Conservation (phyloP, 1,140 invertebrate species). For the Zaprionus kolodkinae region DNA sequence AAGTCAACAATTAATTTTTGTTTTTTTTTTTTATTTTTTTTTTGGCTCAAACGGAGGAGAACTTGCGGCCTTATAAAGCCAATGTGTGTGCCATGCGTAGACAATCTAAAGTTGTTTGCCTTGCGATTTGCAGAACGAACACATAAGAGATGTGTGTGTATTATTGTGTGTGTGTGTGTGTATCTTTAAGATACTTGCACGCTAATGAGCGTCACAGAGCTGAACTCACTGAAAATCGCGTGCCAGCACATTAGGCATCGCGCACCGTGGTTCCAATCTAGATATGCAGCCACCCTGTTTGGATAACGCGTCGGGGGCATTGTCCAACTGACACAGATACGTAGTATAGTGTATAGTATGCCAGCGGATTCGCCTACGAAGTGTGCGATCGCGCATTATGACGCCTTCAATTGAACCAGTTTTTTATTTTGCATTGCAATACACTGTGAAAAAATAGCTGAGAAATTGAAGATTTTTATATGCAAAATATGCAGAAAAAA, state of each 20-base stretch:
- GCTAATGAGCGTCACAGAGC: slow-evolving; percentile 25
- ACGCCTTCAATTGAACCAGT: slow-evolving; percentile 42
- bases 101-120: slow-evolving; percentile 16
- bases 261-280: slow-evolving; percentile 32
- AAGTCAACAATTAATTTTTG: slow-evolving; percentile 53
- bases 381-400: slow-evolving; percentile 26
- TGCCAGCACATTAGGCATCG: slow-evolving; percentile 21
- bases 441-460: neutral
- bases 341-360: slow-evolving; percentile 12
- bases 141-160: neutral
- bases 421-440: neutral
- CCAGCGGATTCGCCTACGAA: slow-evolving; percentile 32
- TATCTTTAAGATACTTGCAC: slow-evolving; percentile 42
- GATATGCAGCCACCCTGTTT: slow-evolving; percentile 35
- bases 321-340: slow-evolving; percentile 55
- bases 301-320: slow-evolving; percentile 12
- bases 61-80: slow-evolving; percentile 20
- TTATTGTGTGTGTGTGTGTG: too few relatives aligned
- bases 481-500: too few relatives aligned
- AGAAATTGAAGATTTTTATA: neutral
- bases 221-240: slow-evolving; percentile 25
- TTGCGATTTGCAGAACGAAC: slow-evolving; percentile 1
- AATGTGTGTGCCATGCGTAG: slow-evolving; percentile 17
- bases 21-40: too few relatives aligned
- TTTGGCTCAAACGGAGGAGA: slow-evolving; percentile 27